A percentile compares a stretch with the other conserved stretches of the same genome.
Conservation (phyloP, 23 tunicate genomes). For the Halocynthia roretzi region DNA sequence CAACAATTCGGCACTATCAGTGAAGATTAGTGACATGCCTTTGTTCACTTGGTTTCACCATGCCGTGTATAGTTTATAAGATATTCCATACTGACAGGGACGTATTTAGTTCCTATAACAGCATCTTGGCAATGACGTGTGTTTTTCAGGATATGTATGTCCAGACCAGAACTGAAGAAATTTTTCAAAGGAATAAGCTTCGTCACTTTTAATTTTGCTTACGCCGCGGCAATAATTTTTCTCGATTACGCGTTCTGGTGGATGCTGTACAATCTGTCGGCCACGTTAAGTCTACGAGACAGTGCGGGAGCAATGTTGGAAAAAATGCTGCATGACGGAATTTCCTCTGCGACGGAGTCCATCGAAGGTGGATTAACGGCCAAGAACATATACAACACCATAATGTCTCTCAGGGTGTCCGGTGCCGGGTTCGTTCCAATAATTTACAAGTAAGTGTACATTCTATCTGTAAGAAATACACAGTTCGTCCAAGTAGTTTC, state of each 20-base stretch:
- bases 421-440: constrained; percentile 56
- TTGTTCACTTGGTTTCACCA: too few species aligned
- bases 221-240: constrained; percentile 35
- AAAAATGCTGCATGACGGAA: constrained; percentile 22
- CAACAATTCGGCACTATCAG: too few species aligned
- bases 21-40: too few species aligned
- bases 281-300: constrained; percentile 33
- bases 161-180: constrained; percentile 66
- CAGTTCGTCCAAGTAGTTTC: too few species aligned
- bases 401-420: constrained; percentile 21
- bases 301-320: constrained; percentile 23
- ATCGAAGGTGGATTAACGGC: constrained; percentile 11
- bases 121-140: not conserved
- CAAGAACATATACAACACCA: not conserved
- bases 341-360: constrained; percentile 8
- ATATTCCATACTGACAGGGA: not conserved
- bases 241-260: constrained; percentile 54
- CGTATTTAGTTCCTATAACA: not conserved
- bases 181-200: constrained; percentile 53
- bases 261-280: constrained; percentile 32
- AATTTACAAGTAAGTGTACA: constrained; percentile 46
- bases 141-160: constrained; percentile 62
- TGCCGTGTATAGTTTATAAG: too few species aligned
- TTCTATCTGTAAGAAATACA: too few species aligned
- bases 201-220: constrained; percentile 45